Conservation (phyloP, 2,113 vertebrate genomes). For the Cebus imitator region DNA sequence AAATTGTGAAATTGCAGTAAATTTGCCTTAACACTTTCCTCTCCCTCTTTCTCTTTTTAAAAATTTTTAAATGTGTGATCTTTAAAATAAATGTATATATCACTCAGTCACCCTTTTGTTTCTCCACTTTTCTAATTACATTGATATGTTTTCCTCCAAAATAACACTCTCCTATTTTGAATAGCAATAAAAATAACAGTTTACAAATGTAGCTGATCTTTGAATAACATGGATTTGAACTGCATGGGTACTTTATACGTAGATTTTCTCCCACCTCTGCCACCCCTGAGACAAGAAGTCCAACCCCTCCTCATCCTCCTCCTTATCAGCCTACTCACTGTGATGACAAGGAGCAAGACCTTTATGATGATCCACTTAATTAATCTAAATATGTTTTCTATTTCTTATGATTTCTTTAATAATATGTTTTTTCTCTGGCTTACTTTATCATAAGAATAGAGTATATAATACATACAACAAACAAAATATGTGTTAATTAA, state of each 20-base stretch:
- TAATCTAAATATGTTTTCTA: neutral
- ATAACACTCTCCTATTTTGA: conserved; percentile 12
- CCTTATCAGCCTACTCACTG: neutral
- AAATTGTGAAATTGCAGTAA: conserved; percentile 46
- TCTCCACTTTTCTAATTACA: conserved; percentile 6
- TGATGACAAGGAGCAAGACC: neutral
- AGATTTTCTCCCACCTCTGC: neutral
- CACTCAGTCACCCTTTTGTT: neutral
- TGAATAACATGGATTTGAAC: neutral
- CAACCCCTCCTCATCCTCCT: neutral
- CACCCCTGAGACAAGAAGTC: neutral
- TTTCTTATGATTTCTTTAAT: neutral
- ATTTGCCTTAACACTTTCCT: conserved; percentile 5
- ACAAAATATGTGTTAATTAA: neutral
- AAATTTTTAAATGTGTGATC: neutral
- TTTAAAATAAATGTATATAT: conserved; percentile 43
- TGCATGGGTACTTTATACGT: neutral
- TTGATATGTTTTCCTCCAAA: neutral
- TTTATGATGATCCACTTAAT: neutral
- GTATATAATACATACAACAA: neutral
- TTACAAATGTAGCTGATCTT: neutral
- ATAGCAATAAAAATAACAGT: conserved; percentile 33
- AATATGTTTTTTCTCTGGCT: neutral
- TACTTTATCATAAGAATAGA: neutral
- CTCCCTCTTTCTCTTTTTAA: neutral